Evolutionary conservation across 2,888 invertebrate species (phyloP).

Genomic region (Agrypnus murinus): DNA sequence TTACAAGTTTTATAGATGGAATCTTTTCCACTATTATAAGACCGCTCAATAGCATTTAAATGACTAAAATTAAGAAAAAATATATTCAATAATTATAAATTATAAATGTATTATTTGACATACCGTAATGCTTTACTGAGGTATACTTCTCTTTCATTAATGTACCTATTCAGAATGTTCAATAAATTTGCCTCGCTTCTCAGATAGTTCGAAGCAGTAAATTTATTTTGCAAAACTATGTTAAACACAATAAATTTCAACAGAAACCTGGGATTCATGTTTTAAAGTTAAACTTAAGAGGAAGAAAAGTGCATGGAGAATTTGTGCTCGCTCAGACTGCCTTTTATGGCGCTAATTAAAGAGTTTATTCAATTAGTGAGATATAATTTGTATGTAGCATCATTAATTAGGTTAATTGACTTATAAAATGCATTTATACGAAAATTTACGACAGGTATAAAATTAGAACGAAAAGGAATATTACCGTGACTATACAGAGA

Average conservation of each 20-base stretch:
- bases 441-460: no score
- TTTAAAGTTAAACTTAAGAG: no score
- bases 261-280: not conserved
- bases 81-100: not conserved
- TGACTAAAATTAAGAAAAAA: not conserved
- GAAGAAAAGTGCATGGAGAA: no score
- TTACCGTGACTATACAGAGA: no score
- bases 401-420: no score
- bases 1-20: not conserved
- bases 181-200: not conserved
- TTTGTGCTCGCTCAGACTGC: no score
- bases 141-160: not conserved
- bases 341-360: no score
- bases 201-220: not conserved
- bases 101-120: not conserved
- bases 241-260: slow-evolving; percentile 1
- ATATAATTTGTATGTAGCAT: no score
- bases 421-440: no score
- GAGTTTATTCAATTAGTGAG: no score
- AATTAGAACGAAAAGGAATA: no score
- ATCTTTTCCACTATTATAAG: not conserved
- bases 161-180: not conserved
- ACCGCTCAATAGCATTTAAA: not conserved
- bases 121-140: not conserved
- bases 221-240: not conserved